A percentile compares a stretch with the other conserved stretches of the same genome.
Conservation (phyloP, 2,888 invertebrate genomes). For the Crocallis elinguaria region DNA sequence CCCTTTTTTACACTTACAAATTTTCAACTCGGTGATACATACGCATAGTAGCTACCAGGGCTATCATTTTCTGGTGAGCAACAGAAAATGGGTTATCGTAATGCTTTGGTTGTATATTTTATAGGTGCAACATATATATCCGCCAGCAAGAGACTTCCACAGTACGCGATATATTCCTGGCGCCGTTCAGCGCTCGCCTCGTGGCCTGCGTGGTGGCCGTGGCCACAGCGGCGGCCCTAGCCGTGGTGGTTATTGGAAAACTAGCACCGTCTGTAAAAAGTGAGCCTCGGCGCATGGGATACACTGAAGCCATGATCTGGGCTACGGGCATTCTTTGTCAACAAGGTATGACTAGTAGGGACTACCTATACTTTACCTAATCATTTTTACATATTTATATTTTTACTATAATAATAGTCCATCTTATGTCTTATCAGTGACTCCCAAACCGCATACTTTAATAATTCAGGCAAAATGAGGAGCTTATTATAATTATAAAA, state of each 20-base stretch:
- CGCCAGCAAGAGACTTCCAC: slow-evolving; percentile 86
- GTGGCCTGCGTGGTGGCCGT: slow-evolving; percentile 82
- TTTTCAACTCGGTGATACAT: no score
- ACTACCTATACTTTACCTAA: not conserved
- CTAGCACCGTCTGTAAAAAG: slow-evolving; percentile 67
- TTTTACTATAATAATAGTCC: no score
- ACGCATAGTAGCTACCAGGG: no score
- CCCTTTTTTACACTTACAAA: no score
- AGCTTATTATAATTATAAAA: no score
- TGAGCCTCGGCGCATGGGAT: slow-evolving; percentile 58
- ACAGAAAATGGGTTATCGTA: no score
- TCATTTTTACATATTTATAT: no score
- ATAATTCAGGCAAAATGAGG: no score
- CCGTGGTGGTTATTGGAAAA: slow-evolving; percentile 78
- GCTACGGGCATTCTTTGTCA: slow-evolving; percentile 86
- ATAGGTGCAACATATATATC: slow-evolving; percentile 86
- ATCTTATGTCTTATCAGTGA: no score
- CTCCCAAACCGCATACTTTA: no score
- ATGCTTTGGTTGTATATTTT: no score
- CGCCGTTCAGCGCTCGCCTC: slow-evolving; percentile 85
- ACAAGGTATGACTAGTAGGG: slow-evolving; percentile 76
- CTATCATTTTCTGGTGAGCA: no score
- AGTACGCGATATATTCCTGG: slow-evolving; percentile 86
- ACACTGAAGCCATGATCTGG: slow-evolving; percentile 85
- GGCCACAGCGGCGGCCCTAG: slow-evolving; percentile 74